A percentile compares a stretch with the other conserved stretches of the same genome.
These are phyloP conservation scores for Aphelenchoides fujianensis DNA, from an alignment of 1,140 invertebrate species.

Conservation along the genomic window DNA sequence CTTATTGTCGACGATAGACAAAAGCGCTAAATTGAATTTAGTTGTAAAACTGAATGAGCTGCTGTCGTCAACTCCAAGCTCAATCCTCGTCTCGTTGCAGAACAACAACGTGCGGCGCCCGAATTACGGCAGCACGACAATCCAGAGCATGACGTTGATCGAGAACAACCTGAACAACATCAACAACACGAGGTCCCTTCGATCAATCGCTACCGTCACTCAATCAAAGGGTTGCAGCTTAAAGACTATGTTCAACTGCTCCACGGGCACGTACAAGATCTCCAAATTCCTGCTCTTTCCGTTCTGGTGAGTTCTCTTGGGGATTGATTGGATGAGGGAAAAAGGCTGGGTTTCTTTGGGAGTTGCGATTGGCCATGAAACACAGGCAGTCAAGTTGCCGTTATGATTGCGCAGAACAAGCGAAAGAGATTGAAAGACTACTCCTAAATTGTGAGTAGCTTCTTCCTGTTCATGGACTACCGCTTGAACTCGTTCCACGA, in stretches of 20 bases:
- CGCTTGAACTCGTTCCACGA: too few species aligned
- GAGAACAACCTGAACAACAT: slow-evolving; percentile 60
- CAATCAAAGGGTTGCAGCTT: slow-evolving; percentile 39
- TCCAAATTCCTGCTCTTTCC: slow-evolving; percentile 59
- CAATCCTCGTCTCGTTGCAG: neutral
- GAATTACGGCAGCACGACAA: slow-evolving; percentile 54
- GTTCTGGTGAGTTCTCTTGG: slow-evolving; percentile 45
- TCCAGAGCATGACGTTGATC: slow-evolving; percentile 61
- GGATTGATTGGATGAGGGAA: neutral
- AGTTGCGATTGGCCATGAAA: too few species aligned
- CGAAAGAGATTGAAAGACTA: too few species aligned
- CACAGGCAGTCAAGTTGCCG: too few species aligned
- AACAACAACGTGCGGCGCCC: slow-evolving; percentile 31
- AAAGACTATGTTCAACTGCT: slow-evolving; percentile 54
- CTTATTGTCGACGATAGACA: too few species aligned
- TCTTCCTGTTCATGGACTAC: too few species aligned
- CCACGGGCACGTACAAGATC: slow-evolving; percentile 45
- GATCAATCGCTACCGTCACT: slow-evolving; percentile 21
- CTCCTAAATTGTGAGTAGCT: too few species aligned
- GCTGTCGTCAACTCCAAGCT: neutral
- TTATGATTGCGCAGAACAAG: too few species aligned
- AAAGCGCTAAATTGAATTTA: too few species aligned
- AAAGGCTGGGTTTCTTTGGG: too few species aligned
- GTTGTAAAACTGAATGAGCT: neutral
- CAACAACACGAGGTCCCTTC: slow-evolving; percentile 47